Evolutionary conservation across 2,797 vertebrate species (phyloP), one percentile per base, ranked within the genome.

Genomic region (Aselliscus stoliczkanus): DNA sequence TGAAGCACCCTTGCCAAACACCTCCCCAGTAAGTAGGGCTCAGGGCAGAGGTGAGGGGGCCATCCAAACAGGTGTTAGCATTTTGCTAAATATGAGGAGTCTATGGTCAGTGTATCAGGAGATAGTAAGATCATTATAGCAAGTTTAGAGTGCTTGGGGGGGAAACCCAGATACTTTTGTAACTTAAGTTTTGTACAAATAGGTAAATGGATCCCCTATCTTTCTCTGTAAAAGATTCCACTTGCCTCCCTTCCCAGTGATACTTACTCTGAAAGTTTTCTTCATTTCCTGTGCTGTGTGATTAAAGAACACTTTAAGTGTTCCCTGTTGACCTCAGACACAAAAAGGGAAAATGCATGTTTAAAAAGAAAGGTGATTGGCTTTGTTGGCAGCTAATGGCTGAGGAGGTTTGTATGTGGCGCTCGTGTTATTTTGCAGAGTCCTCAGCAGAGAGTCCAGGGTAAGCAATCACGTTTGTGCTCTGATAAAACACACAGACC

Each of bases 101-200:
- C 58, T 29, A 42, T 42, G 65, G 84, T 27, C 23, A 92, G 62
- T 34, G 31, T 34, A 37, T 77, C 90, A n/a, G 52, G 39, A 90
- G 88, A 88, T 93, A 76, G 15, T 11, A 56, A 77, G 85, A 70
- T 75, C 58, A n/a, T 1, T 52, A 5, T 4, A 27, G 82, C 64
- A 65, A n/a, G 58, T 50, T 95, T n/a, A 65, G 47, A 92, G 85
- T 1, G 14, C 64, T 18, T 1, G 7, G 65, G 62, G 31, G 47
- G 64, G 70, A 92, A 95, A 90, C 11, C 29, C 90, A 90, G 94
- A 79, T 20, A 34, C 76, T 37, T 69, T 7, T 52, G 97, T 95
- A 96, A 97, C 81, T 90, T 67, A 67, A 96, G 96, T 96, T 95
- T 80, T n/a, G 39, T 39, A 80, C 93, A 92, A 94, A 95, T 60